Evolutionary conservation across 2,113 vertebrate species (phyloP), one percentile per base, ranked within the genome.

Genomic region (Strigops habroptila): DNA sequence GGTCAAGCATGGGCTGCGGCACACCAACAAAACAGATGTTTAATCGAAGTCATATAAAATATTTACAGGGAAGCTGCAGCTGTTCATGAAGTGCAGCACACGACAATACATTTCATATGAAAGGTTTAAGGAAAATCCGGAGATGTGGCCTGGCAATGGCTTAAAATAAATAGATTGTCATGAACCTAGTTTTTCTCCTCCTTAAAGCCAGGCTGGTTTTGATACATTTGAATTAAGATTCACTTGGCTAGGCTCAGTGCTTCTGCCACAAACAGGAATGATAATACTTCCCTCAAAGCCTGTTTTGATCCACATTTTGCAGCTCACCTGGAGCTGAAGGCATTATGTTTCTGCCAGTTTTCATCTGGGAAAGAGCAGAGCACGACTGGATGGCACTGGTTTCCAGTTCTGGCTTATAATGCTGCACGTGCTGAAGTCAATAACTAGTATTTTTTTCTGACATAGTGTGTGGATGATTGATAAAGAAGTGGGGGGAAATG

Each of bases 11-110:
- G 4, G 80, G 65, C 60, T 95, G 91, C 62, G 22, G 5, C 0
- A 0, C 2, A 7, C 83, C 79, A 94, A 41, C 23, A 51, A 77
- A 87, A 63, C 84, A 95, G 95, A 92, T 91, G 88, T 91, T 96
- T 95, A 39, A 86, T 91, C 35, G 6, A 88, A 96, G 70, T 65
- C 73, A 65, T 41, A 71, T 91, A 44, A 96, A 96, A 93, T 76
- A 95, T 95, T 95, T 83, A 83, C 75, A 90, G 81, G 62, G 86
- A 91, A 88, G 64, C n/a, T 65, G 77, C 91, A 92, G 90, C 75
- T 97, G 90, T 62, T 71, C 19, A 7, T 67, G 76, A 85, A 78
- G 70, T 19, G 25, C 62, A 73, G 48, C 75, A 73, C 37, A 37
- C 51, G 77, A 71, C 62, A 37, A 0, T 1, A 44, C 51, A 44